Conservation (phyloP, 2,888 invertebrate genomes). For the Lasioglossum marginatum region DNA sequence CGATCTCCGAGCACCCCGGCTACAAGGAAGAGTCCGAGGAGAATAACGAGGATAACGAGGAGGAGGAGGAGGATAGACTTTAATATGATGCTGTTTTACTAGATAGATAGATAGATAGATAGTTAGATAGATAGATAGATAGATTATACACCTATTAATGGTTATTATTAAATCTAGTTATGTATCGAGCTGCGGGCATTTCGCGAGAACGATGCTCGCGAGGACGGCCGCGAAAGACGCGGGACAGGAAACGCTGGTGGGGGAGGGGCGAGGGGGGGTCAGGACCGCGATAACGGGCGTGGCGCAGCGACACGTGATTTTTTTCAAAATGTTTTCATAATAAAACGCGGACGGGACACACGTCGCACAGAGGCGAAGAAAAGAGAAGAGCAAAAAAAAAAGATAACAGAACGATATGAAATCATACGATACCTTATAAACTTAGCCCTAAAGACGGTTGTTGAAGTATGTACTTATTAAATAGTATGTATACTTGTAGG, state of each 20-base stretch:
- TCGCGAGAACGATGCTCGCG: conserved; percentile 14
- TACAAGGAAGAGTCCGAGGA: conserved; percentile 96
- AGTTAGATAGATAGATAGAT: conserved; percentile 78
- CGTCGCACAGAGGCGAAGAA: conserved; percentile 55
- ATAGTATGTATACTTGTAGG: conserved; percentile 83
- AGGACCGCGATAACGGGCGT: background rate
- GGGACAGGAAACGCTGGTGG: too few relatives aligned
- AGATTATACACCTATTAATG: conserved; percentile 80
- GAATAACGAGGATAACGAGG: conserved; percentile 93
- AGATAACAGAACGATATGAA: conserved; percentile 29
- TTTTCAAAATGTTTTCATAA: conserved; percentile 77
- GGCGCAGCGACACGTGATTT: conserved; percentile 63
- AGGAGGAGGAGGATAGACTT: conserved; percentile 90
- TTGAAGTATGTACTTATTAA: conserved; percentile 83
- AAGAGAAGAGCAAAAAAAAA: conserved; percentile 43
- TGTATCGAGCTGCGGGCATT: conserved; percentile 43
- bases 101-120: conserved; percentile 57
- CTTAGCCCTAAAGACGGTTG: conserved; percentile 82
- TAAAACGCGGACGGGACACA: conserved; percentile 65
- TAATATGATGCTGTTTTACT: conserved; percentile 82
- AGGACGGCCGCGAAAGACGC: background rate
- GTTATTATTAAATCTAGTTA: conserved; percentile 77
- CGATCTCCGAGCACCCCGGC: conserved; percentile 97
- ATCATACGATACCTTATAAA: conserved; percentile 75
- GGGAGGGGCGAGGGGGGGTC: too few relatives aligned